phyloP scores from a whole-genome alignment of 1,140 invertebrate species.

The Psilanteris sp. region DNA sequence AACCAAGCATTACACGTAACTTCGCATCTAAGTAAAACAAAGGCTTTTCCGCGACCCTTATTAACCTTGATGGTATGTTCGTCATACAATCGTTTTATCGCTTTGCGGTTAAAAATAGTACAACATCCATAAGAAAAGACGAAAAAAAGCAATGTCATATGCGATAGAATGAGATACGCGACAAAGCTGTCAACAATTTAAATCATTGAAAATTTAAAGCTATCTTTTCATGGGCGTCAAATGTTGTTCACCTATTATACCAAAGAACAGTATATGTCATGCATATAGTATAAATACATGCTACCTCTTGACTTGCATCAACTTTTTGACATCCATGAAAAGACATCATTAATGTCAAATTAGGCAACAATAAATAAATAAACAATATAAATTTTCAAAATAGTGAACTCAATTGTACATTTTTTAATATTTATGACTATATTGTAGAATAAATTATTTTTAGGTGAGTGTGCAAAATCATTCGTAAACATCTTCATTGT shows the following conservation, averaged over 20 bases:
- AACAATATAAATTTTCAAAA: too few species aligned
- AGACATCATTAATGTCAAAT: constrained; percentile 12
- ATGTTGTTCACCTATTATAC: constrained; percentile 12
- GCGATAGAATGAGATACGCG: background rate
- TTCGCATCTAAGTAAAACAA: constrained; percentile 66
- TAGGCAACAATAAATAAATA: constrained; percentile 13
- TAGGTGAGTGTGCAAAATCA: too few species aligned
- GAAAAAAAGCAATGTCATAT: constrained; percentile 26
- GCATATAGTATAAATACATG: background rate
- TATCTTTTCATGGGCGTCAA: constrained; percentile 33
- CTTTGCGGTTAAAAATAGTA: constrained; percentile 73
- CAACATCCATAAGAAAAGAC: constrained; percentile 16
- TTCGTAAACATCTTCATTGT: too few species aligned
- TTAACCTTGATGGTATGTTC: constrained; percentile 74
- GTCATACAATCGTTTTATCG: constrained; percentile 68
- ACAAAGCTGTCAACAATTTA: background rate
- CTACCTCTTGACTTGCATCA: constrained; percentile 3
- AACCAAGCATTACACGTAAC: constrained; percentile 2
- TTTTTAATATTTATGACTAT: too few species aligned
- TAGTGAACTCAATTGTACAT: too few species aligned
- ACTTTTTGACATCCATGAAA: constrained; percentile 18
- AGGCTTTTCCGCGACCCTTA: constrained; percentile 72
- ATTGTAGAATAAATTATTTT: too few species aligned
- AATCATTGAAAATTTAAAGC: background rate
- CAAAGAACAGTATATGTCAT: background rate